These are phyloP conservation scores for Rhinogobio ventralis DNA, from an alignment of 2,797 vertebrate genomes.

Conservation along the genomic window DNA sequence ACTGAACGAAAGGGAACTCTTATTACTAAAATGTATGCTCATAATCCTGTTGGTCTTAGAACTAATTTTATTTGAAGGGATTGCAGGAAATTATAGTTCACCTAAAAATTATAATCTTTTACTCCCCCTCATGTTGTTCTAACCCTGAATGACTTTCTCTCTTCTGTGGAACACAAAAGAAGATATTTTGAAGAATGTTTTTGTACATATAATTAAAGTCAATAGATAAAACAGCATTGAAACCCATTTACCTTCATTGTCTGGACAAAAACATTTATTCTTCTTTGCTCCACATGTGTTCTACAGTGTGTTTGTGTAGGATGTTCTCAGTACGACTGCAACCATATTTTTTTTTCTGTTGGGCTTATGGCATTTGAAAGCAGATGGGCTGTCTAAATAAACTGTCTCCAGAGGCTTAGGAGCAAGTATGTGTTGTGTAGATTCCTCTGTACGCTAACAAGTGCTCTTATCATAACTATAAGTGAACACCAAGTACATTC, in stretches of 20 bases:
- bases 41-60: not conserved
- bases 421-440: not conserved
- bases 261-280: not conserved
- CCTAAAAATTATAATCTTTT: not conserved
- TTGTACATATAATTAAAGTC: not conserved
- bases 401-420: not conserved
- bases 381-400: slow-evolving; percentile 26
- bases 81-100: not conserved
- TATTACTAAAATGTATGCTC: not conserved
- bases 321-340: not conserved
- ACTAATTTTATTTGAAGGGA: not conserved
- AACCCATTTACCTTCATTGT: not conserved
- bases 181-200: not conserved
- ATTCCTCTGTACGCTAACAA: not conserved
- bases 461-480: not conserved
- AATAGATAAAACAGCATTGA: not conserved
- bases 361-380: slow-evolving; percentile 14
- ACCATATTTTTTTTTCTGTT: not conserved
- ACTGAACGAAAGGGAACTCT: too few species aligned
- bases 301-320: not conserved
- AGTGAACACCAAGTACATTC: not conserved
- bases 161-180: not conserved
- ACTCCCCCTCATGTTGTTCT: not conserved
- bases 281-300: not conserved
- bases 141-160: not conserved